Base-by-base conservation (phyloP, 2,888 invertebrate species). In the Drosophila barbarae region DNA sequence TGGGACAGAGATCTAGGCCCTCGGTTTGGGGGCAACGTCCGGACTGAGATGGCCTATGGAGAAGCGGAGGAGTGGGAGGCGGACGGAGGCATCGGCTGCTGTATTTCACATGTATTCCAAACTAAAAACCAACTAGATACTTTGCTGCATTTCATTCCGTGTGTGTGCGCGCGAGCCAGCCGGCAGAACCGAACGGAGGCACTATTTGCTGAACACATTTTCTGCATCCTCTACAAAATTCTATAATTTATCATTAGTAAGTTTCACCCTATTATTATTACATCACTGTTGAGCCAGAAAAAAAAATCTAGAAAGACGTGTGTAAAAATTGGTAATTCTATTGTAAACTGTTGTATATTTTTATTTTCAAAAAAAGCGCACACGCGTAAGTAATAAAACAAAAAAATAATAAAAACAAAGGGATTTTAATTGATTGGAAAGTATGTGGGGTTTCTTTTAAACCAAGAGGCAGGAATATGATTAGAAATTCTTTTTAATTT, bases 71-170 rank as follows among this genome's bases (percentile, higher is more conserved):
- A 21, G 15, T 46, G 46, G 30, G 30, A 47, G 35, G 21, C n/a
- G 49, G 15, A 50, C 52, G 63, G 36, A 54, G 21, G 54, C 53
- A 26, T 41, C 49, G 51, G 32, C 54, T 50, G 50, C 49, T 51
- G 58, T 44, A 57, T 41, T 66, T 42, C 35, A 69, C 51, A 64
- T 72, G 57, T 72, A 78, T 80, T 77, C 77, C 78, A 83, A 67
- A 61, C 52, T 32, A 34, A 38, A 65, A 32, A 41, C 30, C 36
- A 64, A 65, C 42, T 57, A 23, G 42, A 73, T 47, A 57, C 52
- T 66, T 71, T 66, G 66, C 70, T 76, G 82, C 77, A 84, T 78
- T 78, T 76, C 84, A 79, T 82, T 78, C 84, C 78, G 69, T 66
- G 67, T 73, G 71, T 68, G 69, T 34, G 26, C 26, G 26, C 3